Base-by-base conservation (phyloP, 2,113 vertebrate species). In the Microcebus lehilahytsara region DNA sequence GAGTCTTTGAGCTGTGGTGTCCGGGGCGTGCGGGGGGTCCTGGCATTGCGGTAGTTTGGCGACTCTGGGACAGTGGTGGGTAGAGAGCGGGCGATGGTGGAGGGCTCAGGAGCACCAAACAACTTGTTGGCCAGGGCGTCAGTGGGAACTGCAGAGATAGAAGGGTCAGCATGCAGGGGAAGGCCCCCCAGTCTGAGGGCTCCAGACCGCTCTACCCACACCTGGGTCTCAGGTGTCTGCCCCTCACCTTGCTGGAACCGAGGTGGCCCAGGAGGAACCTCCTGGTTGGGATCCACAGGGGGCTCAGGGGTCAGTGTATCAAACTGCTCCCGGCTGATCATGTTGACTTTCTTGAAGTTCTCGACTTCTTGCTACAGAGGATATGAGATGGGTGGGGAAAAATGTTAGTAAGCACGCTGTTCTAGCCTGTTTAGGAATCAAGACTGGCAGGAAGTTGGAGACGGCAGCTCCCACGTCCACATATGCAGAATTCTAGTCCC, bases 311-410 rank as follows among this genome's bases (percentile, higher is more conserved):
- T 99, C 98, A 99, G 98, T 51, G 99, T 99, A 97, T 99, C 99
- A 27, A 99, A 99, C 98, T 99, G 98, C 96, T 99, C 99, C 25
- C 99, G 98, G 98, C 99, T 99, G 98, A 99, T 99, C 99, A 99
- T 99, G 87, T 99, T 99, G 95, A 99, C 99, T 97, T 99, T 99
- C 99, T 99, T 99, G 98, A 99, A 99, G 99, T 99, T 99, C 99
- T 99, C 99, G 64, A 99, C 99, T 97, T 99, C 99, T 99, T 99
- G 99, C 99, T 99, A 98, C 91, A 97, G 98, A 97, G 90, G 42
- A 97, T 92, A 80, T 69, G 9, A 88, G 71, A 91, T 58, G 92
- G 13, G 37, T 56, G 56, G 95, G 81, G 96, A 83, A 78, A 27
- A 40, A 46, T 20, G 34, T 88, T 30, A 85, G 71, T 85, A 89